These are phyloP conservation scores for Hydra vulgaris DNA, from an alignment of 30 jellyfish, hydroid and myxozoan species.

Conservation along the genomic window DNA sequence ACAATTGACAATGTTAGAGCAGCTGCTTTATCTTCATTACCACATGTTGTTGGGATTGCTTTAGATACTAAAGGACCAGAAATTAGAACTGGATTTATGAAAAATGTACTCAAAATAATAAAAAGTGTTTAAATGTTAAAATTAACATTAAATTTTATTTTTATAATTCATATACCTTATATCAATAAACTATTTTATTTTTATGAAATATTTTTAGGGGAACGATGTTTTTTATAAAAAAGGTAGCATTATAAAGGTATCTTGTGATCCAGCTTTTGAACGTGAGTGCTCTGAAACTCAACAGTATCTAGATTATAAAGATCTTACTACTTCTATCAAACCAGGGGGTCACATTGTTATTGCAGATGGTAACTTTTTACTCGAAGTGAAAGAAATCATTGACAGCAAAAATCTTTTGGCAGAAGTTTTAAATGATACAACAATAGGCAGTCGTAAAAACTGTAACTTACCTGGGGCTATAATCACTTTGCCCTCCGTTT, in stretches of 20 bases:
- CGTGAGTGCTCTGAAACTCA: conserved; percentile 60
- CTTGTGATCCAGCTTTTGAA: conserved; percentile 51
- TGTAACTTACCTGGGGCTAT: conserved; percentile 93
- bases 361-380: conserved; percentile 84
- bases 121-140: background rate
- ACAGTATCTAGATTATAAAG: conserved; percentile 69
- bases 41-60: conserved; percentile 94
- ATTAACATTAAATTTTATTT: too few relatives aligned
- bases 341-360: conserved; percentile 51
- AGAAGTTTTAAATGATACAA: conserved; percentile 59
- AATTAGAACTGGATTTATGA: conserved; percentile 90
- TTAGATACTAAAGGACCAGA: conserved; percentile 99
- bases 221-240: conserved; percentile 39
- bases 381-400: conserved; percentile 47
- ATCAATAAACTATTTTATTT: too few relatives aligned
- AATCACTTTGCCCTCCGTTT: conserved; percentile 90
- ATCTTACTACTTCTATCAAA: conserved; percentile 38
- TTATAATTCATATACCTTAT: too few relatives aligned
- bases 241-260: conserved; percentile 45
- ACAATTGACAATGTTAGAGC: conserved; percentile 79
- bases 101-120: conserved; percentile 40
- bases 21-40: conserved; percentile 73
- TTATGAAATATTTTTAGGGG: conserved; percentile 55
- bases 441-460: conserved; percentile 93
- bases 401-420: conserved; percentile 56